phyloP scores from a whole-genome alignment of 2,113 vertebrate species.

The Oryzias curvinotus region DNA sequence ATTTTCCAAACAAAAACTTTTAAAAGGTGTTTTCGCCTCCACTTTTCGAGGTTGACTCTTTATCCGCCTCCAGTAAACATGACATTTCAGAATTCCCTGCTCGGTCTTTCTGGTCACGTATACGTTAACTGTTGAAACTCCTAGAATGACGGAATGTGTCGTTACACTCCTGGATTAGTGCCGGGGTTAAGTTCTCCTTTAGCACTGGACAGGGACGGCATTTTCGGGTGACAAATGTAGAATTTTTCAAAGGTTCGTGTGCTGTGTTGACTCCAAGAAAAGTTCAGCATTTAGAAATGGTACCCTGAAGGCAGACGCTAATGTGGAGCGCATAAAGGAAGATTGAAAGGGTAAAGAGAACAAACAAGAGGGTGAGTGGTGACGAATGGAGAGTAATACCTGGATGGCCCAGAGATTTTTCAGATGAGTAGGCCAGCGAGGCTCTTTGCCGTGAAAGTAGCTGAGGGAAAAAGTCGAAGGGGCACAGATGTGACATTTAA shows the following conservation, averaged over 20 bases:
- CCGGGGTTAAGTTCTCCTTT: no score
- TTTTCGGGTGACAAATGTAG: background rate
- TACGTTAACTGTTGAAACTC: no score
- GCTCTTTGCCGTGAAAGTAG: constrained; percentile 12
- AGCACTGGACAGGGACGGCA: no score
- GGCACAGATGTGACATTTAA: constrained; percentile 48
- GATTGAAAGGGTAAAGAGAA: constrained; percentile 3
- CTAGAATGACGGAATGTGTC: no score
- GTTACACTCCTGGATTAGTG: no score
- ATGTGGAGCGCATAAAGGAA: background rate
- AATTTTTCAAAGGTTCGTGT: constrained; percentile 11
- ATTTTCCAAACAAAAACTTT: constrained; percentile 5
- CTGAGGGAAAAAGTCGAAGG: constrained; percentile 29
- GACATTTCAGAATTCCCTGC: background rate
- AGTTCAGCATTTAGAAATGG: background rate
- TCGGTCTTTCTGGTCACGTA: constrained; percentile 1
- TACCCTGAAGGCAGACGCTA: background rate
- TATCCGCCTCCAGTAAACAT: background rate
- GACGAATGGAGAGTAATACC: background rate
- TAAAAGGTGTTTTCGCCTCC: constrained; percentile 3
- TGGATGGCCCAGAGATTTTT: constrained; percentile 5
- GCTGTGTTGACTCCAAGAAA: constrained; percentile 4
- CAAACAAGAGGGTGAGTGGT: background rate
- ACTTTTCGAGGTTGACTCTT: background rate
- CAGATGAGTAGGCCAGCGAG: constrained; percentile 7